Percentiles rank a stretch among this genome's conserved stretches.
These are phyloP conservation scores for Synanceia verrucosa DNA, from an alignment of 2,797 vertebrate genomes.

Conservation along the genomic window DNA sequence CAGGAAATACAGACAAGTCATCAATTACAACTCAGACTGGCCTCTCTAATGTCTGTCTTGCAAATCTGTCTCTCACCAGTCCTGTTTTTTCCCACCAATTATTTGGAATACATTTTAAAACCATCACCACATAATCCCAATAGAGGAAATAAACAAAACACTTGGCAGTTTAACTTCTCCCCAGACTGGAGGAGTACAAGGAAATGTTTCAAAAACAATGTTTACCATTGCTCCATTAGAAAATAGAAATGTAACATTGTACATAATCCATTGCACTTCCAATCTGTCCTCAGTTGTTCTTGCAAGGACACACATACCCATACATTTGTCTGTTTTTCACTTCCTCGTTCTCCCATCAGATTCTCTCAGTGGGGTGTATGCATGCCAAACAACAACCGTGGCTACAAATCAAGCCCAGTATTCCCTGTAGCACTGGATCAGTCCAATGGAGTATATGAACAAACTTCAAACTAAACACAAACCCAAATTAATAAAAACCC, in stretches of 20 bases:
- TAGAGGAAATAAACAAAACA: background rate
- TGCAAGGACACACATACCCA: background rate
- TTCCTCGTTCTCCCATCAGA: conserved; percentile 1
- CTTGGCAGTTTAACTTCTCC: background rate
- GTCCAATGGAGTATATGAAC: conserved; percentile 31
- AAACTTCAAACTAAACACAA: conserved; percentile 28
- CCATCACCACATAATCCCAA: conserved; percentile 5
- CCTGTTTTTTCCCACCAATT: background rate
- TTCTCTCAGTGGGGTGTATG: conserved; percentile 20
- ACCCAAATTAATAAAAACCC: conserved; percentile 40
- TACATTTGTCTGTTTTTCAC: conserved; percentile 10
- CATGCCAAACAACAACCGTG: conserved; percentile 33
- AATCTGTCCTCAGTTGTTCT: background rate
- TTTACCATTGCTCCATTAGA: background rate
- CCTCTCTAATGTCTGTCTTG: too few relatives aligned
- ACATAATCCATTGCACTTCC: background rate
- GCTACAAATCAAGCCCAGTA: conserved; percentile 22
- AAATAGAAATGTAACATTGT: background rate
- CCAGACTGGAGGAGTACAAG: background rate
- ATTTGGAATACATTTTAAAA: background rate
- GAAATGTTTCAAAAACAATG: background rate
- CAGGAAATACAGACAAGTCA: too few relatives aligned
- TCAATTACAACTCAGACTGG: too few relatives aligned
- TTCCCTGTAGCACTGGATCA: conserved; percentile 6
- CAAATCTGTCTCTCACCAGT: background rate